Conservation (phyloP, 2,113 vertebrate species). For the Cephalopterus ornatus region DNA sequence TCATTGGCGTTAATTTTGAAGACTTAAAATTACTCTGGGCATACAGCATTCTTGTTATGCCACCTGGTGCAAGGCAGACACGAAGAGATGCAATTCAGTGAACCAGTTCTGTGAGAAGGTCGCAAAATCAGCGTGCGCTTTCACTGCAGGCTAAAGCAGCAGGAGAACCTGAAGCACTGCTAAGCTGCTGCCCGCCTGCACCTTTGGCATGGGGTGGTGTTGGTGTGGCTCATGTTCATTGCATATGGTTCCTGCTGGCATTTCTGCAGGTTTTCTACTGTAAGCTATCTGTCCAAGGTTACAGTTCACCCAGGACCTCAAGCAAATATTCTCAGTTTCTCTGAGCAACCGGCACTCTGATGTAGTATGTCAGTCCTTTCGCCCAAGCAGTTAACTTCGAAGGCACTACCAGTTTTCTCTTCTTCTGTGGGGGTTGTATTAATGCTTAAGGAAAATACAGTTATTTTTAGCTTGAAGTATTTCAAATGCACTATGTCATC, state of each 20-base stretch:
- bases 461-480: not conserved
- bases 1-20: not conserved
- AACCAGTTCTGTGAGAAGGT: not conserved
- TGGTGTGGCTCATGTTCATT: not conserved
- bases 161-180: not conserved
- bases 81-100: not conserved
- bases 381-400: not conserved
- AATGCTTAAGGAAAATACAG: not conserved
- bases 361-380: not conserved
- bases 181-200: not conserved
- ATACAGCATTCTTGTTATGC: not conserved
- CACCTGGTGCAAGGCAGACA: not conserved
- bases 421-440: not conserved
- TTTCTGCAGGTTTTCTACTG: not conserved
- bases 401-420: not conserved
- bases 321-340: not conserved
- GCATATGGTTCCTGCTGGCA: not conserved
- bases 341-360: not conserved
- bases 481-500: not conserved
- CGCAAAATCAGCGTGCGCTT: not conserved
- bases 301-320: not conserved
- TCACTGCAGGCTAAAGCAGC: not conserved
- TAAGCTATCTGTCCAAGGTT: not conserved
- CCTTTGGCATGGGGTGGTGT: not conserved
- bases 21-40: not conserved